Evolutionary conservation across 2,888 invertebrate genomes (phyloP).

Genomic region (Ganaspis brasiliensis): DNA sequence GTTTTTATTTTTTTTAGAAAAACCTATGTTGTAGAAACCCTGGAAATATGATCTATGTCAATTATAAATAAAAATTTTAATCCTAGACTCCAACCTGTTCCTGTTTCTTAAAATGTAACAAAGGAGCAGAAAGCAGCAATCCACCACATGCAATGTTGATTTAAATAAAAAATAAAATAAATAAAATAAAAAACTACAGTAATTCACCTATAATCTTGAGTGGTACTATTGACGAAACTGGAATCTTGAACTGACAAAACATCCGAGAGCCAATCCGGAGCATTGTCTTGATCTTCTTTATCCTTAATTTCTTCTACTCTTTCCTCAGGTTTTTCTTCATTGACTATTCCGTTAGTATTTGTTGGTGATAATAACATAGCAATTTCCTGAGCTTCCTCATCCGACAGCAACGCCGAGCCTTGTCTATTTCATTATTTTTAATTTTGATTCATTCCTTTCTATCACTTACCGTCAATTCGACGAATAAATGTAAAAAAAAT

Average conservation of each 20-base stretch:
- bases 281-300: conserved; percentile 80
- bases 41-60: no score
- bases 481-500: background rate
- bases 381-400: conserved; percentile 95
- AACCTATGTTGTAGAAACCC: no score
- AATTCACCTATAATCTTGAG: conserved; percentile 78
- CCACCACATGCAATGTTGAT: conserved; percentile 57
- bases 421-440: conserved; percentile 82
- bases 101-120: background rate
- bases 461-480: conserved; percentile 41
- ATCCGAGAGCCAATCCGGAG: conserved; percentile 83
- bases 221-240: conserved; percentile 77
- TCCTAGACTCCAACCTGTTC: conserved; percentile 22
- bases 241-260: conserved; percentile 83
- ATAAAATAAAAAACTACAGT: conserved; percentile 61
- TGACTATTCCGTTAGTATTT: conserved; percentile 59
- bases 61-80: background rate
- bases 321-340: conserved; percentile 62
- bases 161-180: conserved; percentile 50
- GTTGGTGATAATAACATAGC: conserved; percentile 88
- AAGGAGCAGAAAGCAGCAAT: conserved; percentile 12
- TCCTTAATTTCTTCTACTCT: conserved; percentile 74
- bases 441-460: conserved; percentile 55
- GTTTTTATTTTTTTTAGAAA: no score
- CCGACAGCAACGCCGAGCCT: conserved; percentile 89